Percentiles rank a stretch among this genome's conserved stretches.
These are phyloP conservation scores for Papilio glaucus DNA, from an alignment of 1,140 invertebrate species.

Conservation along the genomic window DNA sequence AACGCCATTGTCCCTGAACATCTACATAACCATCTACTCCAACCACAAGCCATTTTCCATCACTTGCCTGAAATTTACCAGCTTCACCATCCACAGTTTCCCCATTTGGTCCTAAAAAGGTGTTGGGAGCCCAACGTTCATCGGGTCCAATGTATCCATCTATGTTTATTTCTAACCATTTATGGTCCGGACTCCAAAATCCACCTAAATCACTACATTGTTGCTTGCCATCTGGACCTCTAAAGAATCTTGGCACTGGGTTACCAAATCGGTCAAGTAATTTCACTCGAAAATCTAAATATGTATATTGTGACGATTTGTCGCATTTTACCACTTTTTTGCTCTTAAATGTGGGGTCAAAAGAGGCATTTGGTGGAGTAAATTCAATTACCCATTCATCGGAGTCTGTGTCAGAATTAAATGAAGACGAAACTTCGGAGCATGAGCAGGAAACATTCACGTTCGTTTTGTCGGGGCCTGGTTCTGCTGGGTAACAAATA, in stretches of 20 bases:
- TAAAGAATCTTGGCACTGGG: constrained; percentile 72
- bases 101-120: constrained; percentile 66
- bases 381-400: constrained; percentile 79
- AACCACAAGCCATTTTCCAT: constrained; percentile 69
- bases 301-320: constrained; percentile 63
- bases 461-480: constrained; percentile 53
- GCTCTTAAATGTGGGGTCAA: constrained; percentile 63
- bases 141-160: constrained; percentile 73
- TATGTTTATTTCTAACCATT: constrained; percentile 74
- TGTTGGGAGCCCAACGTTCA: constrained; percentile 68
- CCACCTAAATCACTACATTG: constrained; percentile 76
- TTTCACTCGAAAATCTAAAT: constrained; percentile 73
- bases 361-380: constrained; percentile 71
- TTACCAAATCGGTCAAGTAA: constrained; percentile 69
- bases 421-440: constrained; percentile 56
- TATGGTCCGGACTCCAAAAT: constrained; percentile 71
- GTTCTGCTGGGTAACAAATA: constrained; percentile 60
- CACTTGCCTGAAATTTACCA: constrained; percentile 67
- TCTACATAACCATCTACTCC: constrained; percentile 74
- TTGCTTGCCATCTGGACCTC: constrained; percentile 71
- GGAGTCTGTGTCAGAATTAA: constrained; percentile 67
- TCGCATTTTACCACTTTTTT: constrained; percentile 66
- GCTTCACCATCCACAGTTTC: constrained; percentile 63
- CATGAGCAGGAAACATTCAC: constrained; percentile 68
- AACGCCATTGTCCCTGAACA: constrained; percentile 61